These are phyloP conservation scores for Hypotaenidia okinawae DNA, from an alignment of 2,797 vertebrate genomes.

Conservation along the genomic window DNA sequence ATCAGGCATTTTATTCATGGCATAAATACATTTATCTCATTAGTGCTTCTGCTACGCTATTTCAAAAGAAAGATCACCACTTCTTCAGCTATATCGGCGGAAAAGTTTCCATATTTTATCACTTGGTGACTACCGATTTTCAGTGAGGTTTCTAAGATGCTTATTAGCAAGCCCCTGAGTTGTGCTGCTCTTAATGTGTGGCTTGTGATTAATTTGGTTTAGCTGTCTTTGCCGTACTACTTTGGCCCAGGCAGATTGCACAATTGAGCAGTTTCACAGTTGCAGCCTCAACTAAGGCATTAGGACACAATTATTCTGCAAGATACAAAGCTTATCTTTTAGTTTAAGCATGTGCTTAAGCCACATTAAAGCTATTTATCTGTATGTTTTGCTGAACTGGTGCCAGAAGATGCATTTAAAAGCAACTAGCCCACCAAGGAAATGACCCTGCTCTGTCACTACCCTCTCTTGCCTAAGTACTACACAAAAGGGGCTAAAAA, in stretches of 20 bases:
- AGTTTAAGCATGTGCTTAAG: background rate
- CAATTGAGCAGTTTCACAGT: background rate
- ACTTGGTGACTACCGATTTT: background rate
- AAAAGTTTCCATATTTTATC: background rate
- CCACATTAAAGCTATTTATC: background rate
- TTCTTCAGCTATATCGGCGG: background rate
- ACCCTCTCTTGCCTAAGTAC: background rate
- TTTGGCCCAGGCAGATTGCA: background rate
- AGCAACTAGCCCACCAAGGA: background rate
- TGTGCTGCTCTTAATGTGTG: background rate
- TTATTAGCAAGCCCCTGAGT: background rate
- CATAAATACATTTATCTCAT: constrained; percentile 62
- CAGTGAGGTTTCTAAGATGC: background rate
- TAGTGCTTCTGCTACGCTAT: background rate
- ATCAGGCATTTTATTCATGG: constrained; percentile 46
- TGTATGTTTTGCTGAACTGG: background rate
- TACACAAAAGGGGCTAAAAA: background rate
- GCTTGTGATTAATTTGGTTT: background rate
- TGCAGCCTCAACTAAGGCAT: background rate
- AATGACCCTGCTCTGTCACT: background rate
- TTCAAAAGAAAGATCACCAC: constrained; percentile 15
- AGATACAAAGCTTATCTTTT: background rate
- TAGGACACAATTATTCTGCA: background rate
- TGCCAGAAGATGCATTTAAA: constrained; percentile 1
- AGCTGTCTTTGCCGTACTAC: background rate